Percentiles rank a stretch among this genome's conserved stretches.
phyloP scores from a whole-genome alignment of 2,113 vertebrate genomes.

The Sisor rabdophorus region DNA sequence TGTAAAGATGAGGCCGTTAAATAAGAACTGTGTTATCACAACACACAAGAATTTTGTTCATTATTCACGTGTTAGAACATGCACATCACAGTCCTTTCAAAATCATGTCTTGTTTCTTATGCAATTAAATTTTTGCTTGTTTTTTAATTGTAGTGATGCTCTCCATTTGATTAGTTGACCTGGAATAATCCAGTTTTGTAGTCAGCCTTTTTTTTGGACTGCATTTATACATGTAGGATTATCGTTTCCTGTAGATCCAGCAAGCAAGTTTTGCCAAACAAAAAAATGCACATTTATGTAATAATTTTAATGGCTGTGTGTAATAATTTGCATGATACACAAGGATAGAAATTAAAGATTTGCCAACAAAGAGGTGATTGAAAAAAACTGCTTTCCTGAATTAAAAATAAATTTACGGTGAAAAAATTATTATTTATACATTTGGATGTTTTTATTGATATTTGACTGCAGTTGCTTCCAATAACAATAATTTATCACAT shows the following conservation, averaged over 20 bases:
- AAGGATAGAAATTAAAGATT: too few species aligned
- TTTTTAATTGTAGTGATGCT: too few species aligned
- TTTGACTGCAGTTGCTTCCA: neutral
- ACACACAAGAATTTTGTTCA: too few species aligned
- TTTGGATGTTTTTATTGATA: neutral
- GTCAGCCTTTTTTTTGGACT: neutral
- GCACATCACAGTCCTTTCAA: too few species aligned
- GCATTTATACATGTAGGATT: neutral
- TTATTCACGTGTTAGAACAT: too few species aligned
- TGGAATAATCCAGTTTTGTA: neutral
- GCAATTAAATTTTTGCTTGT: too few species aligned
- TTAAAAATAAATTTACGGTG: too few species aligned
- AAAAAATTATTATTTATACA: neutral
- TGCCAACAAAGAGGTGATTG: too few species aligned
- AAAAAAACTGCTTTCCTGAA: too few species aligned
- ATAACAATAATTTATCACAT: neutral
- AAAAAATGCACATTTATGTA: neutral
- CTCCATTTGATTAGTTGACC: neutral
- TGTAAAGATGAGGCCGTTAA: neutral
- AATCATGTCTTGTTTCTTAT: too few species aligned
- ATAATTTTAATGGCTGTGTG: neutral
- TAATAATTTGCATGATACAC: too few species aligned
- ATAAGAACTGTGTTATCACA: too few species aligned
- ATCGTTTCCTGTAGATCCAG: neutral
- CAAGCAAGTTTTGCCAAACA: neutral